Evolutionary conservation across 2,888 invertebrate species (phyloP), one percentile per base, ranked within the genome.

Genomic region (Caenorhabditis sp.): DNA sequence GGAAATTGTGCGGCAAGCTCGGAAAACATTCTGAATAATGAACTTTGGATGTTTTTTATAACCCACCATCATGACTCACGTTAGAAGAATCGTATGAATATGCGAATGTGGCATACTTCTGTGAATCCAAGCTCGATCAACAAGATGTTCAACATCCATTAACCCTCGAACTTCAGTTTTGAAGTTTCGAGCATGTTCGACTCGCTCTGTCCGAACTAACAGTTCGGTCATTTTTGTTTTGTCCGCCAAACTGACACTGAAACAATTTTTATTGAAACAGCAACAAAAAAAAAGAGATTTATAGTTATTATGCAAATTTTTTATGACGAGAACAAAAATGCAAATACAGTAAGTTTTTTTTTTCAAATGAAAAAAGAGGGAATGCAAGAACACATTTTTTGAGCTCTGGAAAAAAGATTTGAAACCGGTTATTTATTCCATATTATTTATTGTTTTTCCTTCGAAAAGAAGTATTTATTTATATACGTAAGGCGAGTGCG

Each of bases 121-220:
- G n/a, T 70, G 66, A 19, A 83, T 69, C 50, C 69, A 62, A 6
- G 78, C 79, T 31, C 67, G 60, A 17, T 77, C 69, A 21, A 83
- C 59, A 49, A 83, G 55, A 65, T 82, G 81, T n/a, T 82, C 71
- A 8, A 84, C 78, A 60, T 84, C 84, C 66, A 82, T 71, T 23
- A 69, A 21, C 2, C 80, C 84, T 4, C 84, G 78, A 43, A 82
- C 77, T 64, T 84, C 77, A 1, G 69, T 70, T 36, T 66, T 49
- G 49, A 77, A 77, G 27, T 77, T 70, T 31, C 75, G 66, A 17
- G 59, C 66, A 67, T 70, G 66, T 65, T 75, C 69, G 23, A 70
- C 75, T 37, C 64, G 63, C 37, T 75, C 75, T 19, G 67, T 69
- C 54, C 69, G 65, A 66, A 62, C 66, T 24, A 74, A 43, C 23